These are phyloP conservation scores for Cyprinus carpio DNA, from an alignment of 2,113 vertebrate species.

Conservation along the genomic window DNA sequence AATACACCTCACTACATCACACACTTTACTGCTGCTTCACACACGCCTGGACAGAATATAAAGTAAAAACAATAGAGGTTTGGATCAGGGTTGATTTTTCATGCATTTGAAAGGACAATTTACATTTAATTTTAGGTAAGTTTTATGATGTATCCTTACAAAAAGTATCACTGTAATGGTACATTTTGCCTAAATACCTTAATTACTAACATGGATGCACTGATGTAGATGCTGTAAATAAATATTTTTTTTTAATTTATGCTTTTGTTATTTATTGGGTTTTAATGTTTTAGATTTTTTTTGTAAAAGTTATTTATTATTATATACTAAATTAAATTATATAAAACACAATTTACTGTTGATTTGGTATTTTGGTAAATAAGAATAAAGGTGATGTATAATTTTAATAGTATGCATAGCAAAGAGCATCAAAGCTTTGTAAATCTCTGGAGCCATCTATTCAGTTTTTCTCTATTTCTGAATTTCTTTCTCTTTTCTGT, in stretches of 20 bases:
- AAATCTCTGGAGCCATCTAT: background rate
- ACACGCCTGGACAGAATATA: background rate
- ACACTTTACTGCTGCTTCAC: background rate
- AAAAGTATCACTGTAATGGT: no score
- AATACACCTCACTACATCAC: background rate
- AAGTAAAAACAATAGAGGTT: background rate
- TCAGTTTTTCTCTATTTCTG: background rate
- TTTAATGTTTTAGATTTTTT: no score
- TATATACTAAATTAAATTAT: no score
- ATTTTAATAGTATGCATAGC: background rate
- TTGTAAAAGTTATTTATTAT: no score
- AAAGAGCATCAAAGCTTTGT: background rate
- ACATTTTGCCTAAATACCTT: no score
- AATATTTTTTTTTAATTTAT: no score
- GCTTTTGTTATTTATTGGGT: no score
- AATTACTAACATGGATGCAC: no score
- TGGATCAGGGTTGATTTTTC: background rate
- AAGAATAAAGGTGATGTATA: background rate
- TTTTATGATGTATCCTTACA: background rate
- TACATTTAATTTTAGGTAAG: background rate
- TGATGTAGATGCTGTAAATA: no score
- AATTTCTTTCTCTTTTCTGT: constrained; percentile 26
- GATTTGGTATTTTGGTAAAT: background rate
- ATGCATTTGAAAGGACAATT: background rate
- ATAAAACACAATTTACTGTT: background rate